phyloP scores from a whole-genome alignment of 2,888 invertebrate species.

The Dascillus cervinus region DNA sequence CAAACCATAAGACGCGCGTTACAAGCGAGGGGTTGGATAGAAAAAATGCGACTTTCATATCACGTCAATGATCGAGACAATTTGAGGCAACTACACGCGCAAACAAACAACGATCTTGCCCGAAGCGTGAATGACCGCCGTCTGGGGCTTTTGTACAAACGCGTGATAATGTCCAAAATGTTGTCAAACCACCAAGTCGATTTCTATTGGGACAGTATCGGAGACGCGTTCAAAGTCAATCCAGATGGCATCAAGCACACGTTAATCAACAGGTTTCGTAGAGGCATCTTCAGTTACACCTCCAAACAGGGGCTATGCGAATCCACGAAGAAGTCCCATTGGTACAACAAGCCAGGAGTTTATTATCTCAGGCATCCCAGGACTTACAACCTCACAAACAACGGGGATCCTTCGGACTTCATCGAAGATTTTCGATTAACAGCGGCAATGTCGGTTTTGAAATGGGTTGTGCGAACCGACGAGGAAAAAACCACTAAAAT shows the following conservation, averaged over 20 bases:
- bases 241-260: slow-evolving; percentile 33
- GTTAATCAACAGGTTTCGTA: slow-evolving; percentile 33
- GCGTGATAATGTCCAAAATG: slow-evolving; percentile 51
- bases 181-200: slow-evolving; percentile 56
- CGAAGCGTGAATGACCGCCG: slow-evolving; percentile 30
- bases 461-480: slow-evolving; percentile 46
- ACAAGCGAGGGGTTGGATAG: slow-evolving; percentile 63
- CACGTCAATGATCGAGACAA: slow-evolving; percentile 29
- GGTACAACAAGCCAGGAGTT: slow-evolving; percentile 52
- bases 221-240: slow-evolving; percentile 31
- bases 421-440: slow-evolving; percentile 69
- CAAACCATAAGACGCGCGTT: slow-evolving; percentile 52
- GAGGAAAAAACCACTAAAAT: slow-evolving; percentile 30
- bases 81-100: slow-evolving; percentile 22
- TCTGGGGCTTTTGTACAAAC: slow-evolving; percentile 26
- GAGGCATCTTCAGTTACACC: slow-evolving; percentile 41
- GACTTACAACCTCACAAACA: slow-evolving; percentile 56
- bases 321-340: slow-evolving; percentile 53
- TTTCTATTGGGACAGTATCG: slow-evolving; percentile 60
- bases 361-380: slow-evolving; percentile 65
- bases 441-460: slow-evolving; percentile 68
- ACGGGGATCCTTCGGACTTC: slow-evolving; percentile 52
- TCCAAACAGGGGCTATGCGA: slow-evolving; percentile 48
- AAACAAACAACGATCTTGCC: slow-evolving; percentile 28
- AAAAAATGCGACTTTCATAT: slow-evolving; percentile 50